Conservation (phyloP, 2,113 vertebrate species). For the Seriola quinqueradiata region DNA sequence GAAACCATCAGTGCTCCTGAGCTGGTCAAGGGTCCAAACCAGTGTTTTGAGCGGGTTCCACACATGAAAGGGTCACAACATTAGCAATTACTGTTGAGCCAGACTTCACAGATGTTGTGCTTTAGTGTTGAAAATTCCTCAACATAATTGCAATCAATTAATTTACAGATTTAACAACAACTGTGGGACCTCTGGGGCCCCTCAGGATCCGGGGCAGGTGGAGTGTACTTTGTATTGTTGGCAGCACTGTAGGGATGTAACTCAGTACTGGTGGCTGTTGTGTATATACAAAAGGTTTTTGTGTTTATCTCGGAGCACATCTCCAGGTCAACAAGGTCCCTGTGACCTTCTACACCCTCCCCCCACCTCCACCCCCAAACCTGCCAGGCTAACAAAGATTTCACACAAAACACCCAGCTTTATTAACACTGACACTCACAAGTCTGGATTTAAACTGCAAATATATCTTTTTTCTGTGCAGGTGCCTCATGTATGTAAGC, state of each 20-base stretch:
- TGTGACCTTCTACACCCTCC: conserved; percentile 63
- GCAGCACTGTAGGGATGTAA: conserved; percentile 18
- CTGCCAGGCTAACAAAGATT: conserved; percentile 44
- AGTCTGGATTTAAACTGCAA: conserved; percentile 6
- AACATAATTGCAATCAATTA: too few relatives aligned
- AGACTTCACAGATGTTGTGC: too few relatives aligned
- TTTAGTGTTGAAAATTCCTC: too few relatives aligned
- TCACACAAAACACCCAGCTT: conserved; percentile 35
- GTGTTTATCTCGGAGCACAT: conserved; percentile 69
- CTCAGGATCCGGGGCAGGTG: too few relatives aligned
- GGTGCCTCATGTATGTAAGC: neutral
- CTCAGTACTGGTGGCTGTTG: conserved; percentile 40
- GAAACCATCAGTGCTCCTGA: too few relatives aligned
- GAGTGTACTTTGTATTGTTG: neutral
- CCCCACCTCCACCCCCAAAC: neutral
- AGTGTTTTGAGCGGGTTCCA: too few relatives aligned
- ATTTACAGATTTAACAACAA: too few relatives aligned
- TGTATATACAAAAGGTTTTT: conserved; percentile 54
- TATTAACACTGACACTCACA: conserved; percentile 5
- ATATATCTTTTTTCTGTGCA: neutral
- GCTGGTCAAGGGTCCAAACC: too few relatives aligned
- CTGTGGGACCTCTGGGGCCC: too few relatives aligned
- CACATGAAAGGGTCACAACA: too few relatives aligned
- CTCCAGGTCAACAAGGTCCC: conserved; percentile 68
- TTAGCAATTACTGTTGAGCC: too few relatives aligned